A percentile compares a stretch with the other conserved stretches of the same genome.
These are phyloP conservation scores for Ferdinandea cuprea DNA, from an alignment of 2,888 invertebrate genomes.

Conservation along the genomic window DNA sequence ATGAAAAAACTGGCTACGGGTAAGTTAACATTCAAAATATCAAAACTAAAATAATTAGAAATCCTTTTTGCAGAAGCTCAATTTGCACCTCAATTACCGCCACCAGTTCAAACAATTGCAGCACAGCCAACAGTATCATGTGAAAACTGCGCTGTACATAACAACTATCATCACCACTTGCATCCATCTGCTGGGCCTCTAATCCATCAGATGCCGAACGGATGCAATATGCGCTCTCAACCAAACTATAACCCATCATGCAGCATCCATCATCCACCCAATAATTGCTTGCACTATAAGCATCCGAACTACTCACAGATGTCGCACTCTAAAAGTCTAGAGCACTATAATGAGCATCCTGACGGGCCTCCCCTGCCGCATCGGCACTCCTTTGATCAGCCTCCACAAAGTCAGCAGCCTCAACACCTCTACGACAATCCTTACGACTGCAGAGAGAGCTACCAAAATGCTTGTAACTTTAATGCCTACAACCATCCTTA, in stretches of 20 bases:
- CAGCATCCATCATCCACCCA: conserved; percentile 64
- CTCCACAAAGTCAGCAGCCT: conserved; percentile 77
- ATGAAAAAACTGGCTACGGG: conserved; percentile 78
- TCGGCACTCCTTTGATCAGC: conserved; percentile 83
- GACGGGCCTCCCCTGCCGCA: conserved; percentile 78
- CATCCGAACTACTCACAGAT: conserved; percentile 76
- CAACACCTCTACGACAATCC: conserved; percentile 80
- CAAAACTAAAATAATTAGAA: background rate
- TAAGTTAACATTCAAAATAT: conserved; percentile 24
- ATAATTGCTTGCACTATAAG: conserved; percentile 51
- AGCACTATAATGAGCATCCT: conserved; percentile 81
- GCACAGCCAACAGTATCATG: conserved; percentile 58
- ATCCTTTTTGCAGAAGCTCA: conserved; percentile 58
- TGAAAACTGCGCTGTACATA: conserved; percentile 72
- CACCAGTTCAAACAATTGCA: conserved; percentile 33
- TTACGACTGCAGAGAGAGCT: conserved; percentile 81
- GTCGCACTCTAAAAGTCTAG: conserved; percentile 82
- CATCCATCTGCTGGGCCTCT: conserved; percentile 69
- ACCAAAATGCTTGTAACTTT: conserved; percentile 76
- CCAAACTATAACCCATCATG: conserved; percentile 60
- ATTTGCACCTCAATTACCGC: conserved; percentile 70
- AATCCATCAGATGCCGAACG: conserved; percentile 74
- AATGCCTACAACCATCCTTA: conserved; percentile 79
- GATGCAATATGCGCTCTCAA: conserved; percentile 68
- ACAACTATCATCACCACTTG: conserved; percentile 71